Evolutionary conservation across 2,888 invertebrate genomes (phyloP).

Genomic region (Pseudoips prasinana): DNA sequence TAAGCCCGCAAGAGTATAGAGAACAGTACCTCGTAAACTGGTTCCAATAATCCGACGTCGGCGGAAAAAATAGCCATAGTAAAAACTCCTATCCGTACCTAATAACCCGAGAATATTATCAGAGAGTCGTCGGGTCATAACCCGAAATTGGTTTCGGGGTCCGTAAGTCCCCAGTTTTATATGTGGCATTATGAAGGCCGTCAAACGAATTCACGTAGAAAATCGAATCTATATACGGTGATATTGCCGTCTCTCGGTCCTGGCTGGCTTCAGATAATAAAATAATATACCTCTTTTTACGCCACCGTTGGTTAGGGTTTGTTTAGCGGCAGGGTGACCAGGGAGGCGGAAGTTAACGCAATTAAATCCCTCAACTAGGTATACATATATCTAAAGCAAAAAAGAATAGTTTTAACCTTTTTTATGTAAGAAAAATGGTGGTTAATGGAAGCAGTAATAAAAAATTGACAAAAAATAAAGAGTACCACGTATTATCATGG

Average conservation of each 20-base stretch:
- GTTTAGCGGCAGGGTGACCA: slow-evolving; percentile 34
- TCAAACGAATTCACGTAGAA: slow-evolving; percentile 84
- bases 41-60: slow-evolving; percentile 76
- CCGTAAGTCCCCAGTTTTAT: slow-evolving; percentile 83
- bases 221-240: slow-evolving; percentile 83
- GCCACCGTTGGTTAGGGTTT: slow-evolving; percentile 44
- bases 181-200: slow-evolving; percentile 83
- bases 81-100: slow-evolving; percentile 82
- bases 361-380: background rate
- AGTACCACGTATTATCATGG: slow-evolving; percentile 22
- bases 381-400: too few species aligned
- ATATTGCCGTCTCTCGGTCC: slow-evolving; percentile 72
- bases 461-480: slow-evolving; percentile 29
- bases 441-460: slow-evolving; percentile 27
- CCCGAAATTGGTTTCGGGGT: slow-evolving; percentile 83
- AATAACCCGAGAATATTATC: slow-evolving; percentile 82
- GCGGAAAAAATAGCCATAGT: slow-evolving; percentile 81
- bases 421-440: too few species aligned
- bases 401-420: too few species aligned
- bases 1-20: slow-evolving; percentile 52
- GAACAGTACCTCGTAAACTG: slow-evolving; percentile 68
- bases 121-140: slow-evolving; percentile 82
- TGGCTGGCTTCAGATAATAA: slow-evolving; percentile 78
- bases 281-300: slow-evolving; percentile 79
- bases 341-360: background rate